Conservation (phyloP, 1,140 invertebrate genomes). For the Panulirus ornatus region DNA sequence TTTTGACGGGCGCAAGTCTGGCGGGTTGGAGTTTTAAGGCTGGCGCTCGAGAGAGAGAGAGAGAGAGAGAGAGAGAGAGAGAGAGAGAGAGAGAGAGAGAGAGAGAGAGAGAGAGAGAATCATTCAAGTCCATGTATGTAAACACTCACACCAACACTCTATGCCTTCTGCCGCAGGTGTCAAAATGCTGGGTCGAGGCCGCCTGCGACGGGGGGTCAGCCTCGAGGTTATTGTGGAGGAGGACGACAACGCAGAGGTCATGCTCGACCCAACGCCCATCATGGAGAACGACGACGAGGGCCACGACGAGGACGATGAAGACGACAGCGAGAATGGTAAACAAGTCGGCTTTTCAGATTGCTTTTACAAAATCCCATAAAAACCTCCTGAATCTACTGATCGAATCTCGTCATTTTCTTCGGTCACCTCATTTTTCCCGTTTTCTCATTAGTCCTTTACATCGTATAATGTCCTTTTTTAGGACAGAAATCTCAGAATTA, state of each 20-base stretch:
- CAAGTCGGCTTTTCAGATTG: no score
- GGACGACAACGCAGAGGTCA: slow-evolving; percentile 68
- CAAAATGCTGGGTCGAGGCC: slow-evolving; percentile 63
- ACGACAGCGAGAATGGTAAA: slow-evolving; percentile 44
- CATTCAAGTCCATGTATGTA: no score
- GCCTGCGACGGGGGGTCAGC: slow-evolving; percentile 76
- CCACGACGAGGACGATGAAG: slow-evolving; percentile 25
- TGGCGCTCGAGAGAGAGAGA: no score
- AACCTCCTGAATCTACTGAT: no score
- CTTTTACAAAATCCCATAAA: no score
- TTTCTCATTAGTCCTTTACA: no score
- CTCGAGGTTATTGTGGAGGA: slow-evolving; percentile 77
- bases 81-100: background rate
- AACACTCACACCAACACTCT: background rate
- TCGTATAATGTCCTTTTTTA: no score
- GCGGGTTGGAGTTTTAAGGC: no score
- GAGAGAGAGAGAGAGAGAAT: background rate
- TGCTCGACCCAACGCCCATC: slow-evolving; percentile 29
- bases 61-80: background rate
- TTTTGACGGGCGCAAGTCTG: no score
- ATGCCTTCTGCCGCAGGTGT: background rate
- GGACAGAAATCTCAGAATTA: no score
- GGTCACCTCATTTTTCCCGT: no score
- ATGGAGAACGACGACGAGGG: slow-evolving; percentile 28
- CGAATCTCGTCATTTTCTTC: no score